These are phyloP conservation scores for Zaprionus kolodkinae DNA, from an alignment of 1,140 invertebrate species.

Conservation along the genomic window DNA sequence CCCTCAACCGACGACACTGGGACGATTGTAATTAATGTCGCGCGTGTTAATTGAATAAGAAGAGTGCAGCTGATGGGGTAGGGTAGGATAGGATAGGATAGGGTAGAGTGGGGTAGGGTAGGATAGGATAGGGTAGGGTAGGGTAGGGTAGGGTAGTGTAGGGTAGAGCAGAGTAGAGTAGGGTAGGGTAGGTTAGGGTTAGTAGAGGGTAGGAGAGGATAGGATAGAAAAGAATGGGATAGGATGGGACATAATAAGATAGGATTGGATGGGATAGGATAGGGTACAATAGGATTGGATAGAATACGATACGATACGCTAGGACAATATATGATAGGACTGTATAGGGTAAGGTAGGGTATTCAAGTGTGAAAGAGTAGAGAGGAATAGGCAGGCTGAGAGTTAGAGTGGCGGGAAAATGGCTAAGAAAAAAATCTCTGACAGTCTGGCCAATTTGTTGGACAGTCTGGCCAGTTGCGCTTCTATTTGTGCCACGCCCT, in stretches of 20 bases:
- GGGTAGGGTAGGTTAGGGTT: no score
- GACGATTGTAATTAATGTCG: background rate
- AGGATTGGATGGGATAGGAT: background rate
- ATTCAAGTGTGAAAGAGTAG: background rate
- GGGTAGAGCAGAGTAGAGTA: background rate
- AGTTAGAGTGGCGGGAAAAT: no score
- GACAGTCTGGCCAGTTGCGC: no score
- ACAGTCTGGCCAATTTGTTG: background rate
- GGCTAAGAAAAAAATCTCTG: no score
- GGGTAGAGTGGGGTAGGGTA: no score
- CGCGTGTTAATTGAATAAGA: slow-evolving; percentile 8
- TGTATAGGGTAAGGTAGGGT: no score
- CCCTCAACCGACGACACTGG: background rate
- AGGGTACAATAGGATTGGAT: background rate
- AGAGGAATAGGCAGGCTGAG: background rate
- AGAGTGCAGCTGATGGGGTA: background rate
- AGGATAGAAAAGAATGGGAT: no score
- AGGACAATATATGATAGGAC: background rate
- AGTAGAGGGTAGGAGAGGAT: no score
- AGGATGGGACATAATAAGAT: no score
- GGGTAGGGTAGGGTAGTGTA: no score
- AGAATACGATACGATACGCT: background rate
- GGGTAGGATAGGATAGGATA: background rate
- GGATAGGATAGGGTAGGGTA: no score
- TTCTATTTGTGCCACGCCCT: background rate